Evolutionary conservation across 2,797 vertebrate species (phyloP).

Genomic region (Hippocampus kuda): DNA sequence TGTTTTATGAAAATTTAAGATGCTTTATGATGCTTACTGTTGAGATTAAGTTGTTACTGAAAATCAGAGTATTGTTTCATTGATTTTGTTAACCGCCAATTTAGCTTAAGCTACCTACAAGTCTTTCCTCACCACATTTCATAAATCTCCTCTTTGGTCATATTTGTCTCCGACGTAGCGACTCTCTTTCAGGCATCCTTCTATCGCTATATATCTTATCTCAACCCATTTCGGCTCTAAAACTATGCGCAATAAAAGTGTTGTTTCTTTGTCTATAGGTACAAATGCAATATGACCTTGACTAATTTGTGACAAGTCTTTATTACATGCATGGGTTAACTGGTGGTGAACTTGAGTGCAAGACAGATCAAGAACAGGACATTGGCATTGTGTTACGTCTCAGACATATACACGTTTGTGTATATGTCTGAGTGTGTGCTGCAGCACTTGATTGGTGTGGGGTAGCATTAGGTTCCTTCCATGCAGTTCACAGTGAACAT

Average conservation of each 20-base stretch:
- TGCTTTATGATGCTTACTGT: background rate
- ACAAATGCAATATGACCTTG: background rate
- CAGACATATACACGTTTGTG: too few relatives aligned
- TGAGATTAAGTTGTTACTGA: background rate
- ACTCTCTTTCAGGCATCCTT: background rate
- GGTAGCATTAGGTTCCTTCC: slow-evolving; percentile 47
- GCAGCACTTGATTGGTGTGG: slow-evolving; percentile 2
- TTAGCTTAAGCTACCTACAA: background rate
- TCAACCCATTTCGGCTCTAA: background rate
- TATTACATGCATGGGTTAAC: slow-evolving; percentile 35
- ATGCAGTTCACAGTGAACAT: slow-evolving; percentile 6
- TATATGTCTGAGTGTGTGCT: slow-evolving; percentile 7
- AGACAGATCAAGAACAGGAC: slow-evolving; percentile 19
- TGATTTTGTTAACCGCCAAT: background rate
- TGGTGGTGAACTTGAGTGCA: slow-evolving; percentile 45
- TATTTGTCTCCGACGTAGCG: background rate
- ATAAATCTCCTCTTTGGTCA: background rate
- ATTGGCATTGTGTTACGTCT: slow-evolving; percentile 23
- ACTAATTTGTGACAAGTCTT: slow-evolving; percentile 13
- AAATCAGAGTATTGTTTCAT: background rate
- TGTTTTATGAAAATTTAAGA: background rate
- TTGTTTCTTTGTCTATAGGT: background rate
- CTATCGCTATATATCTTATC: background rate
- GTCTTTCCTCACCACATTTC: background rate
- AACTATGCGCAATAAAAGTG: background rate